Percentiles rank a stretch among this genome's conserved stretches.
Evolutionary conservation across 1,140 invertebrate species (phyloP).

Genomic region (Drosophila nebulosa): DNA sequence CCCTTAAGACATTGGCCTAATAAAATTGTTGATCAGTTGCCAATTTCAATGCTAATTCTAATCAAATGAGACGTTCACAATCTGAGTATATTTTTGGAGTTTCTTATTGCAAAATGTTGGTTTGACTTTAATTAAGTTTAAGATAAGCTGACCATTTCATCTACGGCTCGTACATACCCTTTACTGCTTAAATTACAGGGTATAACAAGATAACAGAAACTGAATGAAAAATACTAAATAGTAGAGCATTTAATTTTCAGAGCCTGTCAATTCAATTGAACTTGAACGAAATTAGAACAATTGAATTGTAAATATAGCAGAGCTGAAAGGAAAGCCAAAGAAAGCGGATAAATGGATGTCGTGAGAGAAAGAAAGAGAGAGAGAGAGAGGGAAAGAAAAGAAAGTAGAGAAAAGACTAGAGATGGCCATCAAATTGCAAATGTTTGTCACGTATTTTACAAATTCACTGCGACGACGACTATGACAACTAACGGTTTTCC

Average conservation of each 20-base stretch:
- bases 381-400: conserved; percentile 1
- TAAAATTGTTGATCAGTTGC: too few species aligned
- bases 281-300: conserved; percentile 76
- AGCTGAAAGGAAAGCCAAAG: too few species aligned
- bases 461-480: conserved; percentile 71
- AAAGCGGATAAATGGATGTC: conserved; percentile 13
- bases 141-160: too few species aligned
- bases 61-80: too few species aligned
- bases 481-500: conserved; percentile 25
- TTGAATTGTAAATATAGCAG: conserved; percentile 77
- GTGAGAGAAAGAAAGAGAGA: conserved; percentile 6
- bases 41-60: too few species aligned
- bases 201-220: conserved; percentile 4
- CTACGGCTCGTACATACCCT: too few species aligned
- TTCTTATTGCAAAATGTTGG: too few species aligned
- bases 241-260: conserved; percentile 62
- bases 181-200: neutral
- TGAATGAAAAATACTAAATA: conserved; percentile 41
- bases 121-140: too few species aligned
- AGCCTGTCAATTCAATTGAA: conserved; percentile 74
- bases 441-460: conserved; percentile 80
- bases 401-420: neutral
- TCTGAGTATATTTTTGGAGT: too few species aligned
- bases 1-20: too few species aligned
- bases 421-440: conserved; percentile 64